Evolutionary conservation across 2,888 invertebrate species (phyloP).

Genomic region (Halictus quadricinctus): DNA sequence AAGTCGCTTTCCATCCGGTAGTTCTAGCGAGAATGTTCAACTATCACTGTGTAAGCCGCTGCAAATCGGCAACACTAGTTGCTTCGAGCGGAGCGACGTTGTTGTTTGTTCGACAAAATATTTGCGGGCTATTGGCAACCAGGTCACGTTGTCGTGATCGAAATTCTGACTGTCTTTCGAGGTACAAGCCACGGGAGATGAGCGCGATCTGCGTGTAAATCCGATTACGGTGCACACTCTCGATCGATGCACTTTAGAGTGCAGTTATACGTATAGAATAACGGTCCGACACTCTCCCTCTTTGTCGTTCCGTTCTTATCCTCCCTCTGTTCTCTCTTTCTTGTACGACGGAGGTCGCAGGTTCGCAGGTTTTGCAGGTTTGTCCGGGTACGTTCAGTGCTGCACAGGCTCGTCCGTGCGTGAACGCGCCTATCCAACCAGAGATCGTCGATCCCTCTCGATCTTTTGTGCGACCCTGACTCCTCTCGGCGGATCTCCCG

Average conservation of each 20-base stretch:
- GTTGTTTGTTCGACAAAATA: neutral
- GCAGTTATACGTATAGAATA: slow-evolving; percentile 64
- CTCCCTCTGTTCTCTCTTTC: slow-evolving; percentile 20
- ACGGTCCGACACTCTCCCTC: slow-evolving; percentile 60
- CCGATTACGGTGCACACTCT: slow-evolving; percentile 60
- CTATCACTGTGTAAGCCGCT: too few relatives aligned
- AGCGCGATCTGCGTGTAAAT: slow-evolving; percentile 64
- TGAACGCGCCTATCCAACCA: slow-evolving; percentile 51
- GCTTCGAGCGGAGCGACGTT: neutral
- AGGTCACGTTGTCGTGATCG: neutral
- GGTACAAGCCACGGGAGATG: slow-evolving; percentile 7
- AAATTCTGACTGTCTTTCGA: slow-evolving; percentile 22
- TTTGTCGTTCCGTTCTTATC: slow-evolving; percentile 16
- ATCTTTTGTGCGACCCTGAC: slow-evolving; percentile 53
- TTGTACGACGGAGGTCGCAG: slow-evolving; percentile 38
- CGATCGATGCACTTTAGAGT: slow-evolving; percentile 69
- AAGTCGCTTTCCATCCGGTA: too few relatives aligned
- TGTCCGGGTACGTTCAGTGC: slow-evolving; percentile 53
- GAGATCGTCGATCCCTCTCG: slow-evolving; percentile 56
- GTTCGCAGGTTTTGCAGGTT: slow-evolving; percentile 30
- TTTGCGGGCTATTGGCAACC: neutral
- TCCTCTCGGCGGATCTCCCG: slow-evolving; percentile 23
- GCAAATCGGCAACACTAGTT: neutral
- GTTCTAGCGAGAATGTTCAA: too few relatives aligned
- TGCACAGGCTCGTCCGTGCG: slow-evolving; percentile 60